Evolutionary conservation across 1,140 invertebrate species (phyloP).

Genomic region (Caenorhabditis elegans): WBcel235 BX284606.5:11514001-11514500

Average conservation of each 20-base stretch:
- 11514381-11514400: not conserved
- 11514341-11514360: not conserved
- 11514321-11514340: not conserved
- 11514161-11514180: not conserved
- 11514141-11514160: not conserved
- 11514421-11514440: not conserved
- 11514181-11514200: not conserved
- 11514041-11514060: not conserved
- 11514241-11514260: not conserved
- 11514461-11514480: not conserved
- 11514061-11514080: not conserved
- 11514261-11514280: no score
- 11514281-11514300: not conserved
- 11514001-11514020: slow-evolving; percentile 7
- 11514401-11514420: not conserved
- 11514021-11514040: not conserved
- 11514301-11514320: not conserved
- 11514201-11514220: not conserved
- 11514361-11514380: not conserved
- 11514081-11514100: not conserved
- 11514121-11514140: not conserved
- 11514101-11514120: not conserved
- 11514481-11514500: slow-evolving; percentile 4
- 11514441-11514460: not conserved
- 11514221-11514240: not conserved